phyloP scores from a whole-genome alignment of 64 coral and sea anemone genomes.

The Dendrophyllia cribrosa region DNA sequence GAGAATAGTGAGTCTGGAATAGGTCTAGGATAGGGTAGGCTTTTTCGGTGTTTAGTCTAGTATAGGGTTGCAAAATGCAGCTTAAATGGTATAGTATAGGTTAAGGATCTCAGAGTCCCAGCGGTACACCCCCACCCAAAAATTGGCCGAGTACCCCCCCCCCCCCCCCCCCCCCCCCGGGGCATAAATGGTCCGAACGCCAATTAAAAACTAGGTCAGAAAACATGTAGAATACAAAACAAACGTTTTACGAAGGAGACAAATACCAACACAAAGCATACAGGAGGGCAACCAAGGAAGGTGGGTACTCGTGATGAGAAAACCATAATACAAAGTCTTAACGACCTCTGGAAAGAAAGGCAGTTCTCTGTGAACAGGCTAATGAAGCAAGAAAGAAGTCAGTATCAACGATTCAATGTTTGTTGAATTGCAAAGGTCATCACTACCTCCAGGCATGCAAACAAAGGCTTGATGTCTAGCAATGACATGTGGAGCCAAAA shows the following conservation, averaged over 20 bases:
- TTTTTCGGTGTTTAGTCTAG: too few relatives aligned
- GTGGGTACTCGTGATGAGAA: neutral
- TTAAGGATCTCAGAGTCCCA: too few relatives aligned
- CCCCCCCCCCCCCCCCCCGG: too few relatives aligned
- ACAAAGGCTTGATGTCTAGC: conserved; percentile 45
- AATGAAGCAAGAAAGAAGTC: conserved; percentile 5
- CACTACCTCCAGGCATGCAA: conserved; percentile 39
- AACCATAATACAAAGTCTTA: neutral
- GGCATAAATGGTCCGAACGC: too few relatives aligned
- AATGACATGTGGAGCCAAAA: conserved; percentile 8
- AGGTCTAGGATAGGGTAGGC: too few relatives aligned
- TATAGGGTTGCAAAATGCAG: too few relatives aligned
- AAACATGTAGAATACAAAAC: neutral
- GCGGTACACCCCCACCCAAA: too few relatives aligned
- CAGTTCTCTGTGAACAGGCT: conserved; percentile 10
- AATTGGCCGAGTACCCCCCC: too few relatives aligned
- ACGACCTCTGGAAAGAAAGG: neutral
- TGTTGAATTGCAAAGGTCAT: conserved; percentile 21
- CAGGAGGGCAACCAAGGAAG: too few relatives aligned
- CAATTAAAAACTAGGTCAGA: too few relatives aligned
- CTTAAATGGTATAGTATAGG: too few relatives aligned
- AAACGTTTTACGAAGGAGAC: neutral
- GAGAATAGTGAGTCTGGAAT: too few relatives aligned
- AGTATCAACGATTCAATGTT: conserved; percentile 16
- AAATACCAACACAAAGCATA: neutral